A percentile compares a stretch with the other conserved stretches of the same genome.
These are phyloP conservation scores for Melanotaenia parkinsoni DNA, from an alignment of 2,797 vertebrate genomes.

Conservation along the genomic window DNA sequence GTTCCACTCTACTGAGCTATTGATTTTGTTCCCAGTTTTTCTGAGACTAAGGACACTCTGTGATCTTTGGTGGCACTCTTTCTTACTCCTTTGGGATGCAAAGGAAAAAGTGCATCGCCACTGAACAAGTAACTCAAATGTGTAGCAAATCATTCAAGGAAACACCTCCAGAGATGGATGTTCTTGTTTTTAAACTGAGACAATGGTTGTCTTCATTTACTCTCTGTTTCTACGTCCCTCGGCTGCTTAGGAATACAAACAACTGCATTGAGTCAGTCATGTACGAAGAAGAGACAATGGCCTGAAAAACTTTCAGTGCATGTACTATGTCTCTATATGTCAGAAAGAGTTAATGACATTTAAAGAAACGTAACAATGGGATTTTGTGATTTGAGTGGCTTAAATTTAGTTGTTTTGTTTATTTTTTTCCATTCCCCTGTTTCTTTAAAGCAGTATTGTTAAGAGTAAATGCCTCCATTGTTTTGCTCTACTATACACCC, in stretches of 20 bases:
- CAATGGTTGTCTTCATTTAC: constrained; percentile 65
- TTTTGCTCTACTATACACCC: neutral
- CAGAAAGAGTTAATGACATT: constrained; percentile 24
- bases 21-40: constrained; percentile 74
- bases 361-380: constrained; percentile 2
- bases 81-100: constrained; percentile 63
- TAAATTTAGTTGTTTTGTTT: no score
- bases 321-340: neutral
- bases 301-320: constrained; percentile 19
- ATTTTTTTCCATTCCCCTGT: neutral
- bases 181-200: constrained; percentile 73
- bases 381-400: neutral
- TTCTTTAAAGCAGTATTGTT: neutral
- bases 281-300: constrained; percentile 48
- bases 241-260: constrained; percentile 51
- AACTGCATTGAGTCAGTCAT: constrained; percentile 32
- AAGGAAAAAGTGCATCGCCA: constrained; percentile 52
- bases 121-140: constrained; percentile 68
- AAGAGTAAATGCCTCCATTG: neutral
- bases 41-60: constrained; percentile 52
- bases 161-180: constrained; percentile 63
- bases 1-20: constrained; percentile 82
- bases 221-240: constrained; percentile 44
- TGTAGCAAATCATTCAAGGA: constrained; percentile 61
- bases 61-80: constrained; percentile 67